These are phyloP conservation scores for Bos javanicus DNA, from an alignment of 2,113 vertebrate genomes.

Conservation along the genomic window DNA sequence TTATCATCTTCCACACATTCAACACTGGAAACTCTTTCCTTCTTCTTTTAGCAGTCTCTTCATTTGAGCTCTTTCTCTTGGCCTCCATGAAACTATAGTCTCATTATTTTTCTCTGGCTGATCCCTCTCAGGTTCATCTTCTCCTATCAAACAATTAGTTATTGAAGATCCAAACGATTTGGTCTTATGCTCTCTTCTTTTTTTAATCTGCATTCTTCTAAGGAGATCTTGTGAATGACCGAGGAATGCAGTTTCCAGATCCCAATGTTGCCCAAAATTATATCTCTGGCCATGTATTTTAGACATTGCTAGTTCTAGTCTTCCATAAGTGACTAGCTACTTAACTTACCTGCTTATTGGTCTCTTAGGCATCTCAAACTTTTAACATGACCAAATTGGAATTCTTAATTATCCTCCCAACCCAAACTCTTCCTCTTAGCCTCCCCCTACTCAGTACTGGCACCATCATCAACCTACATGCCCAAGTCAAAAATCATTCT, in stretches of 20 bases:
- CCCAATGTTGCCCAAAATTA: background rate
- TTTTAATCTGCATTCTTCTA: background rate
- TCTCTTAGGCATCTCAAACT: background rate
- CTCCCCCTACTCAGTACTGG: background rate
- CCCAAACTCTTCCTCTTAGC: background rate
- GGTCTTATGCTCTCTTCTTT: background rate
- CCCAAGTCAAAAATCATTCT: background rate
- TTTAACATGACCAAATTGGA: background rate
- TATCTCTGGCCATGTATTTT: background rate
- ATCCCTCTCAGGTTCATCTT: background rate
- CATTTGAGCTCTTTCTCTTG: background rate
- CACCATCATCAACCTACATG: background rate
- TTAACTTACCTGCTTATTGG: background rate
- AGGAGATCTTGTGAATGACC: background rate
- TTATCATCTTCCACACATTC: background rate
- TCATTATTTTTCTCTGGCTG: background rate
- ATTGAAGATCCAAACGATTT: background rate
- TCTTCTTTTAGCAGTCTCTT: background rate
- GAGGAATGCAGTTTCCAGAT: background rate
- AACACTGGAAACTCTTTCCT: background rate
- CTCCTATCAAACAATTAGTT: background rate
- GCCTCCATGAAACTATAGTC: background rate
- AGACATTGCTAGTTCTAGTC: background rate
- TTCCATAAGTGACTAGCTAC: background rate
- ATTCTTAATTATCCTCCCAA: background rate